phyloP scores from a whole-genome alignment of 2,888 invertebrate genomes.

The Drosophila kanekoi region DNA sequence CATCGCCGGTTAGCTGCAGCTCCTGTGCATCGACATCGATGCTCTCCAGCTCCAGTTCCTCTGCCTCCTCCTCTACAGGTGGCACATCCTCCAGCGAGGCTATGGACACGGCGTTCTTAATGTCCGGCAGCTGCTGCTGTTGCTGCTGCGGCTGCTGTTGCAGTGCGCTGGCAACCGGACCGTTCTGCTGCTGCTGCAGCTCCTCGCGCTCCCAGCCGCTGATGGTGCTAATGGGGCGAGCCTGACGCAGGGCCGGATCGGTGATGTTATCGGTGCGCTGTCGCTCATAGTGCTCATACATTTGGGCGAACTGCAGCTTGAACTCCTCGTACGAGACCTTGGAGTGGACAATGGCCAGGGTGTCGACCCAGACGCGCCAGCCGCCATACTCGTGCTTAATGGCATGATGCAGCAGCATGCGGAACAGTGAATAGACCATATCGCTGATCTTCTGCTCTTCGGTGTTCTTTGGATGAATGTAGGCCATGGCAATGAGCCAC shows the following conservation, averaged over 20 bases:
- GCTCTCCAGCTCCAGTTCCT: constrained; percentile 43
- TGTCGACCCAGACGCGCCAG: constrained; percentile 99
- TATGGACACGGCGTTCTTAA: constrained; percentile 63
- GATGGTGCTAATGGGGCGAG: constrained; percentile 97
- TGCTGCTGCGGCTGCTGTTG: constrained; percentile 63
- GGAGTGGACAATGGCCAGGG: constrained; percentile 99
- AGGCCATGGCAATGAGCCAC: constrained; percentile 99
- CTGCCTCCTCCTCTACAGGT: constrained; percentile 72
- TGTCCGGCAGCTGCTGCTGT: constrained; percentile 39
- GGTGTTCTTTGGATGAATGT: constrained; percentile 97
- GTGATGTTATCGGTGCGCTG: constrained; percentile 97
- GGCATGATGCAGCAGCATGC: constrained; percentile 99
- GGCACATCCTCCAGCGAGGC: constrained; percentile 82
- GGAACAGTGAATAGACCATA: constrained; percentile 98
- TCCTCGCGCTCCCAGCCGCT: constrained; percentile 95
- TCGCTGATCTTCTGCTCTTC: constrained; percentile 99
- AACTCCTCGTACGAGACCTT: constrained; percentile 99
- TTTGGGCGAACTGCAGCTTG: constrained; percentile 98
- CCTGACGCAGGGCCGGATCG: constrained; percentile 96
- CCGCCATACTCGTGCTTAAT: constrained; percentile 99
- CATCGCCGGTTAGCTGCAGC: constrained; percentile 10
- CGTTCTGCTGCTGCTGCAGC: constrained; percentile 80
- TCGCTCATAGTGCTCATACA: constrained; percentile 98
- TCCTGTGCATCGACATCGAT: constrained; percentile 64
- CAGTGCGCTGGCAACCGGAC: constrained; percentile 24